A percentile compares a stretch with the other conserved stretches of the same genome.
These are phyloP conservation scores for Semibalanus balanoides DNA, from an alignment of 1,140 invertebrate species.

Conservation along the genomic window DNA sequence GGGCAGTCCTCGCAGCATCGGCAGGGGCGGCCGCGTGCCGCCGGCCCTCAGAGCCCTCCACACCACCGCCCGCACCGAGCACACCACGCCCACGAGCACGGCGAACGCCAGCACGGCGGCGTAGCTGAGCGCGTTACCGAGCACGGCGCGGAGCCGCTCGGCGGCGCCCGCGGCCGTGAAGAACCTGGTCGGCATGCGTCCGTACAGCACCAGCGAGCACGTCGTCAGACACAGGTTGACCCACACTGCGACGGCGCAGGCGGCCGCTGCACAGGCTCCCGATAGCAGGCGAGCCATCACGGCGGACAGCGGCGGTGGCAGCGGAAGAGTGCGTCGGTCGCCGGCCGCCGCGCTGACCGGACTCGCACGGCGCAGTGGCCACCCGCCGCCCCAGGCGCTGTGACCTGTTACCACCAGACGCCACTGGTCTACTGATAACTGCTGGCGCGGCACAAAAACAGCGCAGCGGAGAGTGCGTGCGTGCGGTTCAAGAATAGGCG, in stretches of 20 bases:
- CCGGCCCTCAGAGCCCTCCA: not conserved
- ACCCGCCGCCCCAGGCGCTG: not conserved
- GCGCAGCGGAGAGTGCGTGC: no score
- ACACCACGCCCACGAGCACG: not conserved
- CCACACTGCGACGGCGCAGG: not conserved
- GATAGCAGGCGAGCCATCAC: not conserved
- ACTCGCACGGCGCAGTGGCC: no score
- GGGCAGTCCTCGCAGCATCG: not conserved
- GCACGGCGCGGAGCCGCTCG: not conserved
- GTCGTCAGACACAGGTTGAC: not conserved
- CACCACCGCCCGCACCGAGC: not conserved
- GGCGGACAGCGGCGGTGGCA: not conserved
- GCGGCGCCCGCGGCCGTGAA: not conserved
- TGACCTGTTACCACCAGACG: no score
- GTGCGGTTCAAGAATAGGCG: no score
- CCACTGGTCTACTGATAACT: no score
- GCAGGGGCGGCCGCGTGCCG: no score
- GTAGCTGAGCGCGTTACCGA: not conserved
- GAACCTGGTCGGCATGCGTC: not conserved
- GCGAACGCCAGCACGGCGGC: not conserved
- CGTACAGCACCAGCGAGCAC: not conserved
- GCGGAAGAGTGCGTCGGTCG: no score
- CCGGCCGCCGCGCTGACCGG: no score
- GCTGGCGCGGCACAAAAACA: no score
- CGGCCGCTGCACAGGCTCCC: no score